phyloP scores from a whole-genome alignment of 2,888 invertebrate genomes.

The Deroplatys truncata region DNA sequence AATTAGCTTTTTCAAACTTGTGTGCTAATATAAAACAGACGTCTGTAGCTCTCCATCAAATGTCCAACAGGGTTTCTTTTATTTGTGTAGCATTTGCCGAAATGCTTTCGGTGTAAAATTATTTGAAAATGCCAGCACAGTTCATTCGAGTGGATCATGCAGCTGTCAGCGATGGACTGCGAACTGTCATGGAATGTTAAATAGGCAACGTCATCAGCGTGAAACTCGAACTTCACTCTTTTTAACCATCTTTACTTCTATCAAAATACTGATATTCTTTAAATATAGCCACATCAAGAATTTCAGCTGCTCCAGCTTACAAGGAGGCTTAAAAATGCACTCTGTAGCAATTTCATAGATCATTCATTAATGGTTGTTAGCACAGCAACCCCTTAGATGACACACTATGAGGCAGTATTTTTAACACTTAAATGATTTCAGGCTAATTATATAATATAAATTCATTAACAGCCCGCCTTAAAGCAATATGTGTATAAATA shows the following conservation, averaged over 20 bases:
- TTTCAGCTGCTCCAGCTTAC: no score
- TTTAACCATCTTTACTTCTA: background rate
- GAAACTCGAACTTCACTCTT: background rate
- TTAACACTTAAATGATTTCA: no score
- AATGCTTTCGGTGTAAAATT: background rate
- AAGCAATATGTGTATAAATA: no score
- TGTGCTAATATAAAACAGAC: background rate
- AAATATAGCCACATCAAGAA: no score
- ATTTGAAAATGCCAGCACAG: background rate
- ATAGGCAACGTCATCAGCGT: background rate
- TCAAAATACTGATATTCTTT: no score
- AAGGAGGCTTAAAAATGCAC: no score
- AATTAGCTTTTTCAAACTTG: background rate
- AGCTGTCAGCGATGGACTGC: background rate
- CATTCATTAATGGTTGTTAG: no score
- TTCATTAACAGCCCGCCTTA: no score
- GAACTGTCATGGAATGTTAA: background rate
- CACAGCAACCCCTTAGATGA: no score
- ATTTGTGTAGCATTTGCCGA: background rate
- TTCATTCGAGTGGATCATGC: background rate
- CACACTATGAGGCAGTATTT: no score
- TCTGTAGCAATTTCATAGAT: no score
- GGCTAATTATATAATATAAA: no score
- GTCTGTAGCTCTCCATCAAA: background rate
- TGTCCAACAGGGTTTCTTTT: background rate